These are phyloP conservation scores for Diploscapter pachys DNA, from an alignment of 1,140 invertebrate genomes.

Conservation along the genomic window DNA sequence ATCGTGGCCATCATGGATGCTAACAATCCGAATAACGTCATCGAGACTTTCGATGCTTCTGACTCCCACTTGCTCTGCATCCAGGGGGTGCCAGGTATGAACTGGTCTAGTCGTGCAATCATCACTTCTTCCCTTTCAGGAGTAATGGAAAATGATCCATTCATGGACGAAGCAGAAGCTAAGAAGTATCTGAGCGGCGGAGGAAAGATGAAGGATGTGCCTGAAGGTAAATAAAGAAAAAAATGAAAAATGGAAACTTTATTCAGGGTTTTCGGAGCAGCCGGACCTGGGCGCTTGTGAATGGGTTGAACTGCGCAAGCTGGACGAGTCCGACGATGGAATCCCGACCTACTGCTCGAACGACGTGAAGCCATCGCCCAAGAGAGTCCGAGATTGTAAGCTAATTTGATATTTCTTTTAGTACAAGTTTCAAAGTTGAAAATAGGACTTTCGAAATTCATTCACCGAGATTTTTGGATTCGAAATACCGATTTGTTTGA, in stretches of 20 bases:
- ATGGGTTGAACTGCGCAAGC: constrained; percentile 45
- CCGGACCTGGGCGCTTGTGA: constrained; percentile 34
- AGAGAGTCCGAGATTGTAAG: constrained; percentile 58
- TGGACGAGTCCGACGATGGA: constrained; percentile 49
- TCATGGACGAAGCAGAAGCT: constrained; percentile 60
- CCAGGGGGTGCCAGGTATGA: constrained; percentile 39
- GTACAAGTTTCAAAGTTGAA: background rate
- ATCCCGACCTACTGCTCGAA: constrained; percentile 47
- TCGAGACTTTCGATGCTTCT: constrained; percentile 90
- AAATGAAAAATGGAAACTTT: too few relatives aligned
- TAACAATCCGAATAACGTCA: constrained; percentile 89
- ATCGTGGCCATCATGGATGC: constrained; percentile 87
- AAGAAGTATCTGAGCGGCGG: constrained; percentile 47
- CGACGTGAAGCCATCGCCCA: constrained; percentile 49
- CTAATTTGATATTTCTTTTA: background rate
- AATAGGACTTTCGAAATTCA: too few relatives aligned
- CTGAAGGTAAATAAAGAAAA: constrained; percentile 37
- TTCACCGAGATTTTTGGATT: too few relatives aligned
- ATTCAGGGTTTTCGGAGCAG: too few relatives aligned
- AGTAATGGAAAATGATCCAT: constrained; percentile 65
- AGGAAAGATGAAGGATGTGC: constrained; percentile 51
- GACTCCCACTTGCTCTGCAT: constrained; percentile 70
- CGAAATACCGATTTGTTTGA: too few relatives aligned
- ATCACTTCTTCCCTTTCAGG: constrained; percentile 46
- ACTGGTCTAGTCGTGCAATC: too few relatives aligned